phyloP scores from a whole-genome alignment of 92 coral and sea anemone genomes.

The Umimayanthus chanpuru region DNA sequence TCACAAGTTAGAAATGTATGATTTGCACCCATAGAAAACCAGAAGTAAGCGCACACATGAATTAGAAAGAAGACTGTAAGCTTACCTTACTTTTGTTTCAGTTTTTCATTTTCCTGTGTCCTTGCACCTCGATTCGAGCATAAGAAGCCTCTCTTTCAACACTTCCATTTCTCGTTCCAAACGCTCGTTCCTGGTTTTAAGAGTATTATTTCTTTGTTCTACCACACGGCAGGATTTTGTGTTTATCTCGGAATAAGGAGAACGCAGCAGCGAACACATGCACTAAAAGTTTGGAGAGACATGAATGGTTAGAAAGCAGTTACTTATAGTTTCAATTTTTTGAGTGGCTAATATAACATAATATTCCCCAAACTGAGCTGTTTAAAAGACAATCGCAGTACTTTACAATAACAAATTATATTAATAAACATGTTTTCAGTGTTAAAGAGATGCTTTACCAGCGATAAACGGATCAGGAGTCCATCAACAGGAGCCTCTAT shows the following conservation, averaged over 20 bases:
- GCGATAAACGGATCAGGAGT: not conserved
- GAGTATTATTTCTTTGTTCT: not conserved
- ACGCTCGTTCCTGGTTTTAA: conserved; percentile 13
- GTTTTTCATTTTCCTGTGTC: not conserved
- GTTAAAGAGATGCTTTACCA: not conserved
- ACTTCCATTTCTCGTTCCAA: conserved; percentile 11
- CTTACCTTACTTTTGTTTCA: not conserved
- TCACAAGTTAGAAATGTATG: no score
- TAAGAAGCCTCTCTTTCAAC: conserved; percentile 12
- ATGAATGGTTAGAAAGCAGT: not conserved
- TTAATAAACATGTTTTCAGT: not conserved
- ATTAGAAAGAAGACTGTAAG: not conserved
- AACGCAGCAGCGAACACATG: not conserved
- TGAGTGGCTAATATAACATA: not conserved
- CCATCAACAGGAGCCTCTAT: no score
- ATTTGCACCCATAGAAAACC: no score
- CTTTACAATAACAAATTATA: not conserved
- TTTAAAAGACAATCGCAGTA: not conserved
- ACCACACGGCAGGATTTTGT: not conserved
- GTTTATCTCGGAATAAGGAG: not conserved
- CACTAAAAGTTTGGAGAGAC: not conserved
- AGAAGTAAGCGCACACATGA: no score
- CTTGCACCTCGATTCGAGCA: not conserved
- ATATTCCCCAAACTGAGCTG: not conserved
- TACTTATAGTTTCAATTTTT: no score